phyloP scores from a whole-genome alignment of 2,113 vertebrate genomes.

The Podiceps cristatus region DNA sequence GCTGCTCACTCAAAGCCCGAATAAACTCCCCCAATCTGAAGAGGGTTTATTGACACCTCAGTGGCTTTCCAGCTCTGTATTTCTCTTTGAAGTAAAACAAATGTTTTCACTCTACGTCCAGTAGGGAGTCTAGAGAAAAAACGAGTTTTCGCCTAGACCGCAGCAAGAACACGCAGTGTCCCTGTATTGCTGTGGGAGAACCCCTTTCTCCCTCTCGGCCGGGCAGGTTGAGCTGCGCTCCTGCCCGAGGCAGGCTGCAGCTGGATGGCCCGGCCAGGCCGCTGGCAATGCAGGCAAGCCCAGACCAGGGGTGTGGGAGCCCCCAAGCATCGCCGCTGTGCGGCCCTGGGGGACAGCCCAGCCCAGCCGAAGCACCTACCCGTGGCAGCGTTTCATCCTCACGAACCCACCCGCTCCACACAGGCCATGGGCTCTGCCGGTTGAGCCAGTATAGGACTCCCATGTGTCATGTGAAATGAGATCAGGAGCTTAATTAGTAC shows the following conservation, averaged over 20 bases:
- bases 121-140: no score
- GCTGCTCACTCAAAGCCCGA: not conserved
- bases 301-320: not conserved
- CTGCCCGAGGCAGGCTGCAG: not conserved
- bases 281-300: not conserved
- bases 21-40: not conserved
- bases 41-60: not conserved
- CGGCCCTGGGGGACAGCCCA: not conserved
- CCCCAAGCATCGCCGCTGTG: fast-evolving
- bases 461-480: not conserved
- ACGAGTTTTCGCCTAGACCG: not conserved
- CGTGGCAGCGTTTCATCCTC: fast-evolving
- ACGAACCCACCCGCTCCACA: not conserved
- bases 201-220: fast-evolving
- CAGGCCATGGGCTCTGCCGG: not conserved
- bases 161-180: not conserved
- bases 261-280: not conserved
- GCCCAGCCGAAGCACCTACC: not conserved
- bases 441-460: not conserved
- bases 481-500: not conserved
- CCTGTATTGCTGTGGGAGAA: not conserved
- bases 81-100: not conserved
- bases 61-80: not conserved
- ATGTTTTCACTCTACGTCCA: not conserved
- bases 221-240: not conserved